Evolutionary conservation across 2,888 invertebrate genomes (phyloP).

Genomic region (Megastigmus dorsalis): DNA sequence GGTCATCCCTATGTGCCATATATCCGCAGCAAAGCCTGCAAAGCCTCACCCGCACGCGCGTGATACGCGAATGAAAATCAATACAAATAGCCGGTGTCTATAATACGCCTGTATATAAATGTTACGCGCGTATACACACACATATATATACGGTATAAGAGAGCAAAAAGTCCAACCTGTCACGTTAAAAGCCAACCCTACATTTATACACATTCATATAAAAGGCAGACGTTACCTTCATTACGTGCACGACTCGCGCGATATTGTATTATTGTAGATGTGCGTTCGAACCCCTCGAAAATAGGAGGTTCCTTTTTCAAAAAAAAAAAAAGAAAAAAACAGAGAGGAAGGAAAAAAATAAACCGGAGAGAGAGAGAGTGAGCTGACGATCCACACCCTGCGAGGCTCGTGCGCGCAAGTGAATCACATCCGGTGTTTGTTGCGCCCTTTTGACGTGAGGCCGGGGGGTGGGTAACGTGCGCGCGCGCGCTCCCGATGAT

Average conservation of each 20-base stretch:
- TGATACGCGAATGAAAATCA: slow-evolving; percentile 15
- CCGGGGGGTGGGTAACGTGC: background rate
- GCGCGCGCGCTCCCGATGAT: background rate
- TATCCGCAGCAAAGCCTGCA: background rate
- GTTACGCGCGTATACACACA: too few species aligned
- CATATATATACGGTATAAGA: too few species aligned
- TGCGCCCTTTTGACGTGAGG: too few species aligned
- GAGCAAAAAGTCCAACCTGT: slow-evolving; percentile 51
- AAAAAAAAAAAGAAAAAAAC: background rate
- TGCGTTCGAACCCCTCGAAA: slow-evolving; percentile 4
- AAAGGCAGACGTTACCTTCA: too few species aligned
- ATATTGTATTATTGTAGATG: slow-evolving; percentile 15
- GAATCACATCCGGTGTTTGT: slow-evolving; percentile 51
- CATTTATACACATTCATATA: background rate
- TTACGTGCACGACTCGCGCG: too few species aligned
- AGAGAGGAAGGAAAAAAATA: background rate
- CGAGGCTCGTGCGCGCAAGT: slow-evolving; percentile 34
- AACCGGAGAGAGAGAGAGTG: background rate
- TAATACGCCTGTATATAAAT: too few species aligned
- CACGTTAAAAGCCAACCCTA: slow-evolving; percentile 41
- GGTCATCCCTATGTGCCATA: background rate
- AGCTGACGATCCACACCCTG: slow-evolving; percentile 20
- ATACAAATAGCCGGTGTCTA: slow-evolving; percentile 43
- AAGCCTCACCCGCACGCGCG: background rate
- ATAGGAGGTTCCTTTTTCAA: slow-evolving; percentile 25